Conservation (phyloP, 2,113 vertebrate genomes). For the Bagarius yarrelli region DNA sequence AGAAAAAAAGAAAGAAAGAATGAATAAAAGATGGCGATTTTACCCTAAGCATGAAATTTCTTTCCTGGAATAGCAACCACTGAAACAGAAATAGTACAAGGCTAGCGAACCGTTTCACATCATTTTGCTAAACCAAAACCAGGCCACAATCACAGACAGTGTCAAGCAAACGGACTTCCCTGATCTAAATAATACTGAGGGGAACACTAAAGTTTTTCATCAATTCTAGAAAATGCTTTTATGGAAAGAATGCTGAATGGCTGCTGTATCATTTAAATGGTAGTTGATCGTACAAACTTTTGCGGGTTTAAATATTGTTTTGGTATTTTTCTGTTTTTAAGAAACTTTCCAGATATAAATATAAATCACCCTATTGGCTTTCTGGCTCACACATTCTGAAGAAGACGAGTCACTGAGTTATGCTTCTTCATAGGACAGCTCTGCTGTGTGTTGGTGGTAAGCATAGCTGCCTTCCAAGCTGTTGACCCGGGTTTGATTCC, state of each 20-base stretch:
- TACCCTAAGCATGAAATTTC: background rate
- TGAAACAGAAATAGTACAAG: background rate
- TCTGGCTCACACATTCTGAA: conserved; percentile 27
- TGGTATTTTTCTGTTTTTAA: conserved; percentile 14
- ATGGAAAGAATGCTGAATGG: conserved; percentile 39
- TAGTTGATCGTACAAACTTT: conserved; percentile 14
- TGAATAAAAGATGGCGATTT: no score
- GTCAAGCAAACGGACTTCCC: conserved; percentile 7
- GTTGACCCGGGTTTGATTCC: conserved; percentile 65
- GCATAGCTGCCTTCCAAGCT: conserved; percentile 66
- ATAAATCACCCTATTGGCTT: conserved; percentile 40
- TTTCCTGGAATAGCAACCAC: conserved; percentile 2
- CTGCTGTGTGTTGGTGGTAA: no score
- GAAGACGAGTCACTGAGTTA: background rate
- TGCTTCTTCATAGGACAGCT: background rate
- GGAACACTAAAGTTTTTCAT: conserved; percentile 33
- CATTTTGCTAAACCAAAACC: background rate
- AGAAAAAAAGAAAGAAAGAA: background rate
- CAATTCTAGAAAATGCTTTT: background rate
- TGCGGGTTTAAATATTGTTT: conserved; percentile 5
- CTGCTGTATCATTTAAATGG: conserved; percentile 1
- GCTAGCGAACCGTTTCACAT: background rate
- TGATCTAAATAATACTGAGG: conserved; percentile 27
- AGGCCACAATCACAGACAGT: conserved; percentile 16
- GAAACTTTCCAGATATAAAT: conserved; percentile 43